Conservation (phyloP, 2,113 vertebrate species). For the Percopsis transmontana region DNA sequence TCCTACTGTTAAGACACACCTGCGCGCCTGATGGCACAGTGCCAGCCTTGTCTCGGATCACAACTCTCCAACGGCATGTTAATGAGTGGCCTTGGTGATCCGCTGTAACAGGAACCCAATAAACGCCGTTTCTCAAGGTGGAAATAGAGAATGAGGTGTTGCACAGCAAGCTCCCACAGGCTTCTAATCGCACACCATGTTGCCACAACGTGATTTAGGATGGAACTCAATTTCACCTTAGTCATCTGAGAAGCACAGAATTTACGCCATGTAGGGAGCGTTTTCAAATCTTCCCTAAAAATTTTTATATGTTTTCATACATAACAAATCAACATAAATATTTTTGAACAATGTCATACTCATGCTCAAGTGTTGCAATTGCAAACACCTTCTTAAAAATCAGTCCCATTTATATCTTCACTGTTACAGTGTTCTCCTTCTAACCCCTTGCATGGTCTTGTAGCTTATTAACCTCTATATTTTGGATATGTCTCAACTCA, state of each 20-base stretch:
- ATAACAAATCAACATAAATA: too few relatives aligned
- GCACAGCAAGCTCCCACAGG: slow-evolving; percentile 33
- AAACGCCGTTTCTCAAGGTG: slow-evolving; percentile 53
- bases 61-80: slow-evolving; percentile 68
- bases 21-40: slow-evolving; percentile 56
- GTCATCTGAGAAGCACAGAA: too few relatives aligned
- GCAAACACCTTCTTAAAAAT: slow-evolving; percentile 25
- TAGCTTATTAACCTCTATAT: too few relatives aligned
- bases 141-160: slow-evolving; percentile 25
- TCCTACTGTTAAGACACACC: slow-evolving; percentile 49
- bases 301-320: too few relatives aligned
- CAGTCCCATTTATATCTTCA: slow-evolving; percentile 23
- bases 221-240: too few relatives aligned
- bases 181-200: slow-evolving; percentile 48
- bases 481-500: too few relatives aligned
- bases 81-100: slow-evolving; percentile 66
- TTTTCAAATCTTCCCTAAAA: too few relatives aligned
- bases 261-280: too few relatives aligned
- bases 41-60: slow-evolving; percentile 42
- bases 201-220: slow-evolving; percentile 20
- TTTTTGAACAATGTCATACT: too few relatives aligned
- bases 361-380: too few relatives aligned
- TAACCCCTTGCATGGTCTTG: too few relatives aligned
- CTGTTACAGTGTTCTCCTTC: background rate
- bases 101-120: slow-evolving; percentile 45